These are phyloP conservation scores for Napeogenes sylphis DNA, from an alignment of 2,888 invertebrate genomes.

Conservation along the genomic window DNA sequence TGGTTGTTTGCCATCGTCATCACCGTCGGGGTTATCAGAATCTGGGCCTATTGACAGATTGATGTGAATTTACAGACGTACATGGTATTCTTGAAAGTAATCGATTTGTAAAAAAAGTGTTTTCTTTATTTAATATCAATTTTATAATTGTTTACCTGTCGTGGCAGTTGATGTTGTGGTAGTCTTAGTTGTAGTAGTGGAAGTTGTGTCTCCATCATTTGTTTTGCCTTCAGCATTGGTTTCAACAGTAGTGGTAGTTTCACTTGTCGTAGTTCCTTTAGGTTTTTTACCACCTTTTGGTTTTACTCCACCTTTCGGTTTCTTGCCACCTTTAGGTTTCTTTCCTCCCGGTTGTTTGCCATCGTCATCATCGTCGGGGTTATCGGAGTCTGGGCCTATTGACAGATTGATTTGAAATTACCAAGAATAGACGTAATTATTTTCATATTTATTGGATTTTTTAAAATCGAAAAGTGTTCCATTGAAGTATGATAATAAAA, in stretches of 20 bases:
- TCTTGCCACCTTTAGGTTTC: background rate
- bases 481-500: too few species aligned
- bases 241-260: background rate
- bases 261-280: background rate
- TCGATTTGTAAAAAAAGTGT: too few species aligned
- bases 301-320: slow-evolving; percentile 1
- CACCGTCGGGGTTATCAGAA: background rate
- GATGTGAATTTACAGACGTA: too few species aligned
- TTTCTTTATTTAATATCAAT: background rate
- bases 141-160: background rate
- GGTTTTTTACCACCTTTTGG: background rate
- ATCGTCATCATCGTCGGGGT: too few species aligned
- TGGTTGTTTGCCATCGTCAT: background rate
- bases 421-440: too few species aligned
- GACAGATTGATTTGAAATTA: too few species aligned
- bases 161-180: background rate
- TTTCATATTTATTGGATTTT: too few species aligned
- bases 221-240: background rate
- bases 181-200: background rate
- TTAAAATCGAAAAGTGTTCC: too few species aligned
- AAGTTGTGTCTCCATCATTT: background rate
- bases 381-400: too few species aligned
- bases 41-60: background rate
- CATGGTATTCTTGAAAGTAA: too few species aligned
- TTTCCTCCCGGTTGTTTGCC: background rate